Evolutionary conservation across 2,888 invertebrate species (phyloP), one percentile per base, ranked within the genome.

Genomic region (Drosophila mayaguana): DNA sequence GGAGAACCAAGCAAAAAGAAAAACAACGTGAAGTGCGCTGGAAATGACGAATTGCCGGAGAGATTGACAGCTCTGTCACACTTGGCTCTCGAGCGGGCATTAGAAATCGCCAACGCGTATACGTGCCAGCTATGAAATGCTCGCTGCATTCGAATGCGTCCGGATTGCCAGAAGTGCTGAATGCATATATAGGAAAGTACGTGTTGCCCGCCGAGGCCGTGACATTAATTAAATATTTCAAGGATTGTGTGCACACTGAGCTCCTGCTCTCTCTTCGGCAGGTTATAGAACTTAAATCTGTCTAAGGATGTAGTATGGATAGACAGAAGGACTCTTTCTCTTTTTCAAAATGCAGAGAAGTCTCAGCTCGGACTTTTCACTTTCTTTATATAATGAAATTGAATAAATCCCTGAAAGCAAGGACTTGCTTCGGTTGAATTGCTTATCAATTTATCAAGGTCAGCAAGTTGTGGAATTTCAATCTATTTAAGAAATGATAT

Each of bases 111-210:
- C 55, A 65, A 46, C 64, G 48, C 48, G n/a, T 32, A 74, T 74
- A 74, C 79, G 75, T 76, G 79, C 34, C 40, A 32, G 42, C 67
- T 28, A 60, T 60, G 57, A 51, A 61, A 73, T 67, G 57, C 74
- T 60, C 48, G 32, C 48, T 50, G 50, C 18, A 34, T 18, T 16
- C 36, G 36, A 6, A 36, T 36, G 16, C 32, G 18, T 18, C 8
- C 20, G 73, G 48, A 66, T 45, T 45, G 28, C 25, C 20, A 38
- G 42, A 16, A n/a, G 38, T 46, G 3, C n/a, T 50, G 11, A 3
- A 20, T 50, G 32, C 18, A 50, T 12, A 32, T 28, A 48, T n/a
- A 48, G 11, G 7, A 34, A 40, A 9, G 18, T 34, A 51, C 51
- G 51, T 53, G 51, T 14, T 9, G 32, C 12, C 40, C 16, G 9